phyloP scores from a whole-genome alignment of 2,113 vertebrate species.

The Erythrocercus mccallii region DNA sequence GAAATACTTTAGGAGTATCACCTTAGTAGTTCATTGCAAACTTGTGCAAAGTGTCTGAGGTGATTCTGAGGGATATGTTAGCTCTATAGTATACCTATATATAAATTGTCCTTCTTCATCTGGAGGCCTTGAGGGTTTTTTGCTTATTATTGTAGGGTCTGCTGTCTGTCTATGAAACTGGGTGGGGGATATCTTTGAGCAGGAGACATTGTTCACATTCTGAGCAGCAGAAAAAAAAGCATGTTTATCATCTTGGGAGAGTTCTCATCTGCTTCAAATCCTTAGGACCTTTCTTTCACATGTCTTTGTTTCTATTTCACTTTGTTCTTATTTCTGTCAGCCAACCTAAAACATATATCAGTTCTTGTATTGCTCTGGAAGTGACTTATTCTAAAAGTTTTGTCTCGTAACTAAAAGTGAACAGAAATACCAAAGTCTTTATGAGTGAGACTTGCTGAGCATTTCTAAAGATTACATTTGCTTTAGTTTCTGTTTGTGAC shows the following conservation, averaged over 20 bases:
- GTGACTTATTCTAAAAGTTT: background rate
- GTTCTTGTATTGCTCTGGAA: background rate
- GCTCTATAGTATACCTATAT: background rate
- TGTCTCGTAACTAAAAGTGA: background rate
- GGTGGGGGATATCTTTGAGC: background rate
- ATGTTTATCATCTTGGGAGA: background rate
- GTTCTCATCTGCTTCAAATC: background rate
- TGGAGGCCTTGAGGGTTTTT: background rate
- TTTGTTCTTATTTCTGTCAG: background rate
- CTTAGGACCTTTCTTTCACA: background rate
- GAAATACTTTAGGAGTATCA: background rate
- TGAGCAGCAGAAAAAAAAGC: background rate
- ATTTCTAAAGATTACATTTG: background rate
- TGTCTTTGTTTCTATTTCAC: background rate
- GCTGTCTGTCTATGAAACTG: background rate
- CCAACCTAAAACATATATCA: background rate
- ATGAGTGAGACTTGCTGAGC: background rate
- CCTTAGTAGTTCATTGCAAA: background rate
- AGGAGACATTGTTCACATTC: background rate
- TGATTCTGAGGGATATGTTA: background rate
- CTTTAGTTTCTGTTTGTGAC: background rate
- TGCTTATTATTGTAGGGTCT: background rate
- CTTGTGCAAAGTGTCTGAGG: background rate
- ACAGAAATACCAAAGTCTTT: background rate
- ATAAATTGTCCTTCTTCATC: background rate